These are phyloP conservation scores for Enteromius trimaculatus DNA, from an alignment of 2,797 vertebrate genomes.

Conservation along the genomic window DNA sequence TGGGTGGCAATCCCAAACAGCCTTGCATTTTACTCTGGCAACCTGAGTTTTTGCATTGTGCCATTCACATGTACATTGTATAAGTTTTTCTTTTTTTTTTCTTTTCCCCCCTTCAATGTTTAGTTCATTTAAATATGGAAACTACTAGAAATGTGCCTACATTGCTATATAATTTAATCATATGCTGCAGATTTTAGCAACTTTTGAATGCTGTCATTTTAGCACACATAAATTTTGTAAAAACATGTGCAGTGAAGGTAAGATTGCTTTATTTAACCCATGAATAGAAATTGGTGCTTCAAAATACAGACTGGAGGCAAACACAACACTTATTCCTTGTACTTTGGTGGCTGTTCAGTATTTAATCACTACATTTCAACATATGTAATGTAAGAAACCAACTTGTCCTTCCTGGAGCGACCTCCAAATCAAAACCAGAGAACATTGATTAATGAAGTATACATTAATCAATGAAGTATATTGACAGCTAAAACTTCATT, in stretches of 20 bases:
- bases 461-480: slow-evolving; percentile 4
- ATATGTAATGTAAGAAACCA: neutral
- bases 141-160: neutral
- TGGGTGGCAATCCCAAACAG: neutral
- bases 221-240: neutral
- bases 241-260: neutral
- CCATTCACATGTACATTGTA: neutral
- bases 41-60: neutral
- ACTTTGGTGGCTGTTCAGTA: neutral
- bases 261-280: neutral
- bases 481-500: slow-evolving; percentile 33
- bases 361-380: neutral
- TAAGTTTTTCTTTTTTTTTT: neutral
- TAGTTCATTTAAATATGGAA: neutral
- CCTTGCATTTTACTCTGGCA: neutral
- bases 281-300: neutral
- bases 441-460: slow-evolving; percentile 4
- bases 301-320: neutral
- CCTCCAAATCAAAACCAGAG: neutral
- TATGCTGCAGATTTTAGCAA: neutral
- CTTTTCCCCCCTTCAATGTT: neutral
- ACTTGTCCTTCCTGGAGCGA: neutral
- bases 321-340: neutral
- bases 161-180: neutral
- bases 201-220: neutral